Evolutionary conservation across 2,113 vertebrate genomes (phyloP).

Genomic region (Diadophis punctatus): DNA sequence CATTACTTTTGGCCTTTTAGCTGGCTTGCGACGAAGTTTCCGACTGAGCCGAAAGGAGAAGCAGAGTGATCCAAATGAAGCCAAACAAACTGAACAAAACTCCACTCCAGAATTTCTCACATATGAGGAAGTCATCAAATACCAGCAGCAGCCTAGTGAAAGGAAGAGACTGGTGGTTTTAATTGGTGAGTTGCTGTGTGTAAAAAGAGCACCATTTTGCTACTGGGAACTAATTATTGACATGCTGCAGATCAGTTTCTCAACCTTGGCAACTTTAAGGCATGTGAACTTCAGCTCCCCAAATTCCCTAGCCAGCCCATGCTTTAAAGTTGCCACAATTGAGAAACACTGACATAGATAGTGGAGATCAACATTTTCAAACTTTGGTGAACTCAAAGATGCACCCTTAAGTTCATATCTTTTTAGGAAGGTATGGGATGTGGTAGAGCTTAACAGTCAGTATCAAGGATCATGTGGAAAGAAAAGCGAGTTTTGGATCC

Average conservation of each 20-base stretch:
- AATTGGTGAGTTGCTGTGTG: slow-evolving; percentile 75
- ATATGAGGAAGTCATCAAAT: slow-evolving; percentile 86
- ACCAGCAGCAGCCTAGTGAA: slow-evolving; percentile 79
- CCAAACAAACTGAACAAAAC: slow-evolving; percentile 52
- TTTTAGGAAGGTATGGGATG: not conserved
- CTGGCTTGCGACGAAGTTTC: slow-evolving; percentile 86
- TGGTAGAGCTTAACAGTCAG: not conserved
- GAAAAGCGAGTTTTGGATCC: not conserved
- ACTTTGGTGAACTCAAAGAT: not conserved
- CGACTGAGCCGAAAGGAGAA: slow-evolving; percentile 81
- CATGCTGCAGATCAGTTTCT: not conserved
- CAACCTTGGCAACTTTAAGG: not conserved
- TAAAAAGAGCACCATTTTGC: not conserved
- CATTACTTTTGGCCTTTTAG: slow-evolving; percentile 56
- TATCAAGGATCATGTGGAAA: not conserved
- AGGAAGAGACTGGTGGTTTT: slow-evolving; percentile 85
- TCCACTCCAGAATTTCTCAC: slow-evolving; percentile 74
- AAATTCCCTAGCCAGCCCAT: not conserved
- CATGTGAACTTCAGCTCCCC: not conserved
- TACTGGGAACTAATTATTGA: not conserved
- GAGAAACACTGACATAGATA: not conserved
- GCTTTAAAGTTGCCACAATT: not conserved
- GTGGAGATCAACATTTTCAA: not conserved
- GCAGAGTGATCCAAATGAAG: slow-evolving; percentile 65
- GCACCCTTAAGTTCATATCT: not conserved